A percentile compares a stretch with the other conserved stretches of the same genome.
Conservation (phyloP, 1,140 invertebrate species). For the Lethrus apterus region DNA sequence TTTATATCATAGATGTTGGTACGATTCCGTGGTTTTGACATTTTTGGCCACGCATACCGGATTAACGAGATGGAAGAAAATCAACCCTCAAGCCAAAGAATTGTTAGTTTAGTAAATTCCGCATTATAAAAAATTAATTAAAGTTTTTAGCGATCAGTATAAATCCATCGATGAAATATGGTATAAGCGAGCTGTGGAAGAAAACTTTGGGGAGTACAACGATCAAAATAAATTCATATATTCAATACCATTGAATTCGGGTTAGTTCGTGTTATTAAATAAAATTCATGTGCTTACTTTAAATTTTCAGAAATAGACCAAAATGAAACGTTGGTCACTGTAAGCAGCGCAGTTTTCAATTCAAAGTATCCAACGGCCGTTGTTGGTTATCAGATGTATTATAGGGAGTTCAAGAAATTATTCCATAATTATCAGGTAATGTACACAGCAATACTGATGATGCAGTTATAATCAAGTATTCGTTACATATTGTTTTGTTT, state of each 20-base stretch:
- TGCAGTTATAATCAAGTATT: too few relatives aligned
- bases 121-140: slow-evolving; percentile 9
- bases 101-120: neutral
- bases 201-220: slow-evolving; percentile 67
- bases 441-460: too few relatives aligned
- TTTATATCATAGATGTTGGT: neutral
- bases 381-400: slow-evolving; percentile 82
- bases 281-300: neutral
- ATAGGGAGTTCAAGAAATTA: slow-evolving; percentile 49
- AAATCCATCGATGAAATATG: slow-evolving; percentile 83
- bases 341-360: slow-evolving; percentile 74
- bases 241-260: slow-evolving; percentile 63
- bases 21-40: neutral
- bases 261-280: neutral
- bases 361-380: slow-evolving; percentile 65
- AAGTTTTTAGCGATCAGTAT: slow-evolving; percentile 36
- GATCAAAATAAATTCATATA: slow-evolving; percentile 70
- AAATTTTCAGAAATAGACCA: slow-evolving; percentile 24
- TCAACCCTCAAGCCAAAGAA: slow-evolving; percentile 40
- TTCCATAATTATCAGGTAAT: slow-evolving; percentile 6
- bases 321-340: slow-evolving; percentile 69
- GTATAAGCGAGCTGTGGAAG: slow-evolving; percentile 87
- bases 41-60: slow-evolving; percentile 84
- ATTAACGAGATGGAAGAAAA: slow-evolving; percentile 73
- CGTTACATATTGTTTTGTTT: slow-evolving; percentile 5